Evolutionary conservation across 2,113 vertebrate genomes (phyloP).

Genomic region (Tor tambroides): DNA sequence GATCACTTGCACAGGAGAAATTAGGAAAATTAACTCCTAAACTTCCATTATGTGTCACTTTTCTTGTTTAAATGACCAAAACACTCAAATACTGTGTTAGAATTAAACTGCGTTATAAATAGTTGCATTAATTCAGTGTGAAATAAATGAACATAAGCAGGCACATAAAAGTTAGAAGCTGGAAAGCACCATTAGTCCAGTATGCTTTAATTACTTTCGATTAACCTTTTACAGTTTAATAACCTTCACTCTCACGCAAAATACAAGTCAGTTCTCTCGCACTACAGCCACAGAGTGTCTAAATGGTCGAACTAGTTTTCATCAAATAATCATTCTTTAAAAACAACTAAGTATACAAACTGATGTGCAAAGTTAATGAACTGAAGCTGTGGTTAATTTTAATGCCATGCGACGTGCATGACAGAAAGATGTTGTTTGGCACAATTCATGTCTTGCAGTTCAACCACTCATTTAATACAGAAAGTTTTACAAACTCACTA

Average conservation of each 20-base stretch:
- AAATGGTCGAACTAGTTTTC: background rate
- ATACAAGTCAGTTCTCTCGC: background rate
- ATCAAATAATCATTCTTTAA: background rate
- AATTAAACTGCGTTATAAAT: background rate
- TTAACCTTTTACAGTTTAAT: background rate
- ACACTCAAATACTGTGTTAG: background rate
- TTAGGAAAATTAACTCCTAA: background rate
- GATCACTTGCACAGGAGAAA: background rate
- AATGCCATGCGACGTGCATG: background rate
- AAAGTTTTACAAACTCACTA: slow-evolving; percentile 11
- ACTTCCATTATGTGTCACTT: background rate
- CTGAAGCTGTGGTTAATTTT: background rate
- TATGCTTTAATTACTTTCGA: no score
- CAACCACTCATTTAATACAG: background rate
- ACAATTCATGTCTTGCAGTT: background rate
- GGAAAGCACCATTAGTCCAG: background rate
- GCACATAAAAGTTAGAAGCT: background rate
- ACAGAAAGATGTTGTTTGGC: background rate
- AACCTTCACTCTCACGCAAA: background rate
- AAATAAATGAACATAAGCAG: background rate
- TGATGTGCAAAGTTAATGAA: background rate
- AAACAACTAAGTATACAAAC: background rate
- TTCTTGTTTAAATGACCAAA: background rate
- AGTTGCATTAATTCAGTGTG: background rate
- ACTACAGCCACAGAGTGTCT: no score